Conservation (phyloP, 2,113 vertebrate species). For the Ceratotherium simum region DNA sequence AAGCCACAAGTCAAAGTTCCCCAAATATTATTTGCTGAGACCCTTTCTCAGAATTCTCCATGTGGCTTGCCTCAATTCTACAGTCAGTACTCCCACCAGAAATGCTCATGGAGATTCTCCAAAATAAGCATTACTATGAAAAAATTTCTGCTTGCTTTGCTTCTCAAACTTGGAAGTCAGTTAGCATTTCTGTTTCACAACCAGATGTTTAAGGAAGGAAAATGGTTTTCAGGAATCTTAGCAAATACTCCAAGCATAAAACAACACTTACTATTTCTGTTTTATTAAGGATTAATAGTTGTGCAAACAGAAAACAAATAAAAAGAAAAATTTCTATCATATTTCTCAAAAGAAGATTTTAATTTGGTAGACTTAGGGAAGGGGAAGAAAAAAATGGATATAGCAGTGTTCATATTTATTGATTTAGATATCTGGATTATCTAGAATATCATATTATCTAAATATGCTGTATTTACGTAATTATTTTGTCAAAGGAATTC, state of each 20-base stretch:
- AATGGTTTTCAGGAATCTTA: neutral
- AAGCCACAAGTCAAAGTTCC: neutral
- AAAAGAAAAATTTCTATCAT: neutral
- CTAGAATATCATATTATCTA: neutral
- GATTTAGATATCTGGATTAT: neutral
- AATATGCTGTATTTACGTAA: neutral
- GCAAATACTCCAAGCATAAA: neutral
- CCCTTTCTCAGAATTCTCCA: neutral
- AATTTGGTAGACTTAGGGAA: constrained; percentile 30
- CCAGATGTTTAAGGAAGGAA: constrained; percentile 17
- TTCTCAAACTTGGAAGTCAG: constrained; percentile 1
- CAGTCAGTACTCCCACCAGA: neutral
- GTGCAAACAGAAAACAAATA: neutral
- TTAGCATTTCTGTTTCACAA: constrained; percentile 18
- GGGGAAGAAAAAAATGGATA: neutral
- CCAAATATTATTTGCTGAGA: neutral
- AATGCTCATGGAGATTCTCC: neutral
- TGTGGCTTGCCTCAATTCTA: neutral
- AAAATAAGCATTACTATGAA: neutral
- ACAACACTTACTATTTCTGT: neutral
- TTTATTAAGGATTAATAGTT: neutral
- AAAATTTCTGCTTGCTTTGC: constrained; percentile 20
- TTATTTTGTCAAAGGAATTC: constrained; percentile 3
- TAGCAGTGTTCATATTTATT: neutral
- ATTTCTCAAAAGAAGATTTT: constrained; percentile 31